A percentile compares a stretch with the other conserved stretches of the same genome.
Conservation (phyloP, 2,888 invertebrate genomes). For the Brachycybe producta region DNA sequence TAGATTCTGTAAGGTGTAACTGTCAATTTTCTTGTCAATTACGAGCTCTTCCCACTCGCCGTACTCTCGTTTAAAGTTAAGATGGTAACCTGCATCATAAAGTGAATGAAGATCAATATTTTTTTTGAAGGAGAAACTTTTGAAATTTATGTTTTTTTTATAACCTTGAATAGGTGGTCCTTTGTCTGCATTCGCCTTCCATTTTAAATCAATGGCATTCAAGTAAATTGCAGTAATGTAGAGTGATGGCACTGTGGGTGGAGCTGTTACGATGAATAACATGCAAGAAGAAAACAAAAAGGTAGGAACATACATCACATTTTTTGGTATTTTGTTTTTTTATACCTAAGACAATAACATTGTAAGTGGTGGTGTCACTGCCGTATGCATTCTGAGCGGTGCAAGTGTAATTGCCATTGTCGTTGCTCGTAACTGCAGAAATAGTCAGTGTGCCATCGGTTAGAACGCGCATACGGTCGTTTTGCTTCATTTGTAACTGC, state of each 20-base stretch:
- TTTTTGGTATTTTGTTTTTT: background rate
- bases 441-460: conserved; percentile 14
- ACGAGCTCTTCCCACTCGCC: conserved; percentile 29
- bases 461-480: conserved; percentile 9
- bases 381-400: conserved; percentile 70
- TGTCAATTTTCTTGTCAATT: conserved; percentile 11
- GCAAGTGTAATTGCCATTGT: conserved; percentile 43
- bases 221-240: conserved; percentile 30
- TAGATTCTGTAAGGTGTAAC: conserved; percentile 61
- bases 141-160: background rate
- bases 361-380: conserved; percentile 62
- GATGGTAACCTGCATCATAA: conserved; percentile 26
- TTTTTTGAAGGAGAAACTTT: background rate
- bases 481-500: conserved; percentile 1
- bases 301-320: background rate
- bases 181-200: conserved; percentile 24
- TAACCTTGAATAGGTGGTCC: conserved; percentile 17
- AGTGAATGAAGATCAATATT: background rate
- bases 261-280: conserved; percentile 19
- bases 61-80: conserved; percentile 32
- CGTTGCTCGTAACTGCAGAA: conserved; percentile 6
- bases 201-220: conserved; percentile 33
- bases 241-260: conserved; percentile 30
- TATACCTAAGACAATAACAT: conserved; percentile 49
- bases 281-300: background rate